Base-by-base conservation (phyloP, 2,797 vertebrate genomes). In the Zalophus californianus region DNA sequence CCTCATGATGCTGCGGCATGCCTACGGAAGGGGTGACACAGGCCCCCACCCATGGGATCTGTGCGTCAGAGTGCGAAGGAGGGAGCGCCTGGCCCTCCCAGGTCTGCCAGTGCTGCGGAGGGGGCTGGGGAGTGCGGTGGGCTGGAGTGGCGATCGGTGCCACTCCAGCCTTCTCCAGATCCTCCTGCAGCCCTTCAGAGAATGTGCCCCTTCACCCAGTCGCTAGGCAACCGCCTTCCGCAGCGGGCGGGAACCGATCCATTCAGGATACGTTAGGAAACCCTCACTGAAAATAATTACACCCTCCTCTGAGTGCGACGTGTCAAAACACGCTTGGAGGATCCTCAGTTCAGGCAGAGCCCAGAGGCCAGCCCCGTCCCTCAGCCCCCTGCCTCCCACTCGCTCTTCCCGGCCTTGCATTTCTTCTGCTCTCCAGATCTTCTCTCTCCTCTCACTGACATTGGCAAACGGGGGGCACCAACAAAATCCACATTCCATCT, bases 211-310 rank as follows among this genome's bases (percentile, higher is more conserved):
- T 95, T 95, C 94, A 85, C 91, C 86, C 90, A 94, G 95, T 97
- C 97, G 97, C 97, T 38, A 96, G 79, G 98, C 98, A 97, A 97
- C 97, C 3, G 27, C 29, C 94, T 94, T 66, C 66, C 27, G 92
- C 92, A 52, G 95, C 27, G 3, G 85, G 86, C 23, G 9, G 79
- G 94, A 91, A 94, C 54, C 32, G 35, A 92, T 70, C 80, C 86
- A 90, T 90, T 98, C 97, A 97, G 97, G 96, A 97, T 56, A 93
- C 15, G 75, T 94, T 97, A 94, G 96, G 84, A 97, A 96, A 88
- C 91, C 97, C 95, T 96, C 32, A 4, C 83, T 54, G 97, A 96
- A 90, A 86, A 90, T 96, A 94, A 97, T 94, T 86, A 78, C 91
- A 78, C 86, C 90, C 92, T 93, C 92, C 88, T 77, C 72, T 0